A percentile compares a stretch with the other conserved stretches of the same genome.
Evolutionary conservation across 2,113 vertebrate genomes (phyloP).

Genomic region (Poecilia latipinna): DNA sequence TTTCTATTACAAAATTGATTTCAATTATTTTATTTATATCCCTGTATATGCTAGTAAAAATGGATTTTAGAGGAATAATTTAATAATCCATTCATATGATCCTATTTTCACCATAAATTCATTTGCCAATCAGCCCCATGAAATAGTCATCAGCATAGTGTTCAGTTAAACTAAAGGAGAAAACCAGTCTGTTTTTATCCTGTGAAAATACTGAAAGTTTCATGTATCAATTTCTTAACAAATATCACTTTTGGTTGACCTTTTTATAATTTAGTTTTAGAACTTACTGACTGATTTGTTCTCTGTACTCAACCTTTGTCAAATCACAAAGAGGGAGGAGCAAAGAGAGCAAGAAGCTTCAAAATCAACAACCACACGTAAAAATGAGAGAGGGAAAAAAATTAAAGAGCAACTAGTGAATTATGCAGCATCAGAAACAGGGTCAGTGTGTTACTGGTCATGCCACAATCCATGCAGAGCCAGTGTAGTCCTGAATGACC

Average conservation of each 20-base stretch:
- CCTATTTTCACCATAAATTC: no score
- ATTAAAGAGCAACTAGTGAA: background rate
- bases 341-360: background rate
- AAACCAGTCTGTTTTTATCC: no score
- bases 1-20: no score
- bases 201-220: no score
- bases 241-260: background rate
- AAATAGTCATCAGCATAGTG: no score
- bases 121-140: no score
- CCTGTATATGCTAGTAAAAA: no score
- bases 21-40: no score
- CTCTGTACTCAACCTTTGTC: background rate
- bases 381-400: background rate
- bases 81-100: no score
- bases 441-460: slow-evolving; percentile 18
- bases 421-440: background rate
- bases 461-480: slow-evolving; percentile 36
- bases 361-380: background rate
- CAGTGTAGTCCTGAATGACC: slow-evolving; percentile 12
- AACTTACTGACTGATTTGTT: background rate
- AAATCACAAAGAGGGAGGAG: background rate
- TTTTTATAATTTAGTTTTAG: background rate
- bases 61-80: no score
- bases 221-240: background rate
- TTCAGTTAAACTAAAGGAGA: no score